A percentile compares a stretch with the other conserved stretches of the same genome.
phyloP scores from a whole-genome alignment of 2,888 invertebrate genomes.

The Phymatocera aterrima region DNA sequence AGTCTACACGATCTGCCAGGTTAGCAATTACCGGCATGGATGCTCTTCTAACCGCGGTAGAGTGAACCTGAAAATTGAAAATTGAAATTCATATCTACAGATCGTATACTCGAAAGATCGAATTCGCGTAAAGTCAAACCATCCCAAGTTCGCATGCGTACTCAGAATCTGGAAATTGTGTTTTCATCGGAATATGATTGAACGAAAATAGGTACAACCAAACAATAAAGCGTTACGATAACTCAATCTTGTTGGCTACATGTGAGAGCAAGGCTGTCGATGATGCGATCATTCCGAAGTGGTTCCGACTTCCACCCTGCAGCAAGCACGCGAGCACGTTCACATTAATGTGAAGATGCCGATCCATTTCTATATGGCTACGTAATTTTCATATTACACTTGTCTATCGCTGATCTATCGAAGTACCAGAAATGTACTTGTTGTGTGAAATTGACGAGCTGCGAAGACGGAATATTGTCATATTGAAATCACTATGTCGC shows the following conservation, averaged over 20 bases:
- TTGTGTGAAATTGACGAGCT: too few species aligned
- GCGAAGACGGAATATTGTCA: too few species aligned
- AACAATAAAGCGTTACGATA: slow-evolving; percentile 7
- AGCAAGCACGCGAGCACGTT: too few species aligned
- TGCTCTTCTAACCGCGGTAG: slow-evolving; percentile 20
- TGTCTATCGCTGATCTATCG: too few species aligned
- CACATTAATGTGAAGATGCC: too few species aligned
- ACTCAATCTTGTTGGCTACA: not conserved
- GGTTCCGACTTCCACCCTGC: too few species aligned
- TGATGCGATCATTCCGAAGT: too few species aligned
- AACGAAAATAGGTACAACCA: slow-evolving; percentile 14
- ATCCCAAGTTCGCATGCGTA: not conserved
- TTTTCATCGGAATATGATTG: not conserved
- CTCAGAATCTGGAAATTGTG: not conserved
- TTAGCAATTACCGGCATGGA: slow-evolving; percentile 28
- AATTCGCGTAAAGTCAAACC: slow-evolving; percentile 7
- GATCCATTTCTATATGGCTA: too few species aligned
- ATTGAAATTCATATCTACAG: slow-evolving; percentile 32
- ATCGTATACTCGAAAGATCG: slow-evolving; percentile 18
- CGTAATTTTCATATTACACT: too few species aligned
- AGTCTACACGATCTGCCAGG: slow-evolving; percentile 8
- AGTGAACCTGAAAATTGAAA: slow-evolving; percentile 30
- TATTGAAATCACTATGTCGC: too few species aligned
- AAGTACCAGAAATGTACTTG: too few species aligned
- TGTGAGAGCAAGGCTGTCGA: not conserved